A percentile compares a stretch with the other conserved stretches of the same genome.
phyloP scores from a whole-genome alignment of 2,888 invertebrate species.

The Pollenia griseotomentosa region DNA sequence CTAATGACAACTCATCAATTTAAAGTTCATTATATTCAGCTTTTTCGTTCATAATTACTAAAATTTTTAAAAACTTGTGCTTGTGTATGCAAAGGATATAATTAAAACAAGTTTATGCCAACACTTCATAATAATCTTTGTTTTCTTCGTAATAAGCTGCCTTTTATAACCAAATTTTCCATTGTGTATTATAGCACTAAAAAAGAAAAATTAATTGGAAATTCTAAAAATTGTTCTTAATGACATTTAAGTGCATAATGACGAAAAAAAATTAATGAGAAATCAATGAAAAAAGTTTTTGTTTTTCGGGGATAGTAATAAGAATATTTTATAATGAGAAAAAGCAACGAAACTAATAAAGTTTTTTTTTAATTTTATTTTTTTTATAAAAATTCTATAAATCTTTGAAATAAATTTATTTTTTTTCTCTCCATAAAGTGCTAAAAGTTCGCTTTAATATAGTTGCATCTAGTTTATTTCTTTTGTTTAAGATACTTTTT shows the following conservation, averaged over 20 bases:
- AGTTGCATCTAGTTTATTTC: slow-evolving; percentile 36
- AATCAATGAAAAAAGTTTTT: slow-evolving; percentile 58
- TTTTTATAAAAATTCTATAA: not conserved
- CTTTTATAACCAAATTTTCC: slow-evolving; percentile 41
- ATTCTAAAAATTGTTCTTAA: slow-evolving; percentile 48
- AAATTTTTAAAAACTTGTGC: not conserved
- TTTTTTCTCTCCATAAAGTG: not conserved
- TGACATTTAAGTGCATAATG: slow-evolving; percentile 21
- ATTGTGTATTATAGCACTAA: not conserved
- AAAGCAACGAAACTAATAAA: not conserved
- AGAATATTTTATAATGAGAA: not conserved
- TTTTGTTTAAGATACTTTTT: not conserved
- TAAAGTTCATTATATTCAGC: slow-evolving; percentile 27
- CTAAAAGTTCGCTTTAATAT: slow-evolving; percentile 36
- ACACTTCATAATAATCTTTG: slow-evolving; percentile 11
- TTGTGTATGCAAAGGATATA: slow-evolving; percentile 20
- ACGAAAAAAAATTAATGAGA: slow-evolving; percentile 43
- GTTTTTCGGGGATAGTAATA: not conserved
- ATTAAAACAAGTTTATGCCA: slow-evolving; percentile 53
- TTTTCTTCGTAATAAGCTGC: not conserved
- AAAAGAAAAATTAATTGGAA: slow-evolving; percentile 27
- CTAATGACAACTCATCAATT: slow-evolving; percentile 74
- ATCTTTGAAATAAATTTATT: slow-evolving; percentile 11
- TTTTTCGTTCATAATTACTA: slow-evolving; percentile 14
- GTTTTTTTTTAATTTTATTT: not conserved